Base-by-base conservation (phyloP, 2,113 vertebrate genomes). In the Clarias batrachus region DNA sequence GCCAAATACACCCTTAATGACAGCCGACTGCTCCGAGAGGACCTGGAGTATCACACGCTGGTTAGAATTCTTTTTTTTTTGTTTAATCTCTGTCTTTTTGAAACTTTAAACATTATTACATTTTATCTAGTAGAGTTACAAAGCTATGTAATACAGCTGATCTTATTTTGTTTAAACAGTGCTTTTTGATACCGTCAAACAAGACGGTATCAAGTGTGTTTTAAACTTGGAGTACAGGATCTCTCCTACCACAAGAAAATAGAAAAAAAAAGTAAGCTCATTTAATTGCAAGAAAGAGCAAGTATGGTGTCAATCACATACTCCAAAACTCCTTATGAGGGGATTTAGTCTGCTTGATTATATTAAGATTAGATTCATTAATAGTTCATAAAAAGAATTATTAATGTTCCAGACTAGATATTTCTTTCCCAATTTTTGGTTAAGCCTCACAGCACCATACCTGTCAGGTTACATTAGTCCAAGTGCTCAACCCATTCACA, bases 1-100 rank as follows among this genome's bases (percentile, higher is more conserved):
- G 98, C 98, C 90, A 99, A 99, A 86, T 98, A 99, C 77, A 99
- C 98, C 10, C 95, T 99, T 56, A 99, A 98, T 12, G 98, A 99
- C 93, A 99, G 98, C 94, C 96, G 98, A 5, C 93, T 99, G 81
- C 95, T 99, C 92, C 92, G 98, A 84, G 98, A 99, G 88, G 98
- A 99, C 25, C 94, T 99, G 89, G 98, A 99, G 87, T 99, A 99
- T 90, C 96, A 96, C 56, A 97, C 97, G 13, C 93, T 99, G 96
- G 98, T 99, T 92, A 95, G 95, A 52, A 89, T 37, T 68, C 19
- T 27, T 60, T 12, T 73, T 23, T 19, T 13, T 23, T 21, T 52
- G 48, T 48, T 48, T 52, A 8, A 30, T 85, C 70, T 70, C 78
- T 37, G 27, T 79, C 16, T 62, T 62, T 57, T 25, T 83, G 5